Evolutionary conservation across 1,140 invertebrate genomes (phyloP), one percentile per base, ranked within the genome.

Genomic region (Drosophila parabipectinata): DNA sequence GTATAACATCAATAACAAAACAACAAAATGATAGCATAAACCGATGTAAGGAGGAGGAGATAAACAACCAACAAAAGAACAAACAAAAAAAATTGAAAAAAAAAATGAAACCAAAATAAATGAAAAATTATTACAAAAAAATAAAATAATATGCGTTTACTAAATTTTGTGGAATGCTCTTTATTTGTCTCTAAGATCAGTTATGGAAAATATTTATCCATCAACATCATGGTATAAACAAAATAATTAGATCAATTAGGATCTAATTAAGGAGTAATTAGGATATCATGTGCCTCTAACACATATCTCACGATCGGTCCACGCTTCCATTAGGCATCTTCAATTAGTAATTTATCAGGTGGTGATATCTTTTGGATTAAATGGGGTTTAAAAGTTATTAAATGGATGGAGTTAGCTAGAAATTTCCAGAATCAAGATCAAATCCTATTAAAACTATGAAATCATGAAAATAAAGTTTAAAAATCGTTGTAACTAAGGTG

Each of bases 81-180:
- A 45, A 73, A 59, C 44, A 80, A 71, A 81, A 85, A 85, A 85
- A 85, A 77, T 56, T 63, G 58, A 63, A 82, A 64, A 21, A 21
- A 21, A 21, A 66, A 78, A 72, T 60, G 41, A 81, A 82, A 85
- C 69, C 57, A 68, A 87, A 85, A 85, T 88, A 85, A 85, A 88
- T 71, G 77, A 78, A 63, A 76, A 87, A 87, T 87, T 76, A 79
- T 72, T 78, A 75, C 74, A 79, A 72, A 79, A 77, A 60, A 61
- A 75, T 58, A 79, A 72, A 79, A 74, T 57, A 61, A 74, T 57
- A 61, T 57, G 57, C 41, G 5, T 72, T 44, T 56, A 18, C 2
- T n/a, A 4, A 24, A 6, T 37, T 18, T n/a, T 24, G 3, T 15
- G 14, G 45, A 50, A 21, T 41, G 10, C 34, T 12, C 10, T 37